phyloP scores from a whole-genome alignment of 1,140 invertebrate genomes.

The Hetaerina americana region DNA sequence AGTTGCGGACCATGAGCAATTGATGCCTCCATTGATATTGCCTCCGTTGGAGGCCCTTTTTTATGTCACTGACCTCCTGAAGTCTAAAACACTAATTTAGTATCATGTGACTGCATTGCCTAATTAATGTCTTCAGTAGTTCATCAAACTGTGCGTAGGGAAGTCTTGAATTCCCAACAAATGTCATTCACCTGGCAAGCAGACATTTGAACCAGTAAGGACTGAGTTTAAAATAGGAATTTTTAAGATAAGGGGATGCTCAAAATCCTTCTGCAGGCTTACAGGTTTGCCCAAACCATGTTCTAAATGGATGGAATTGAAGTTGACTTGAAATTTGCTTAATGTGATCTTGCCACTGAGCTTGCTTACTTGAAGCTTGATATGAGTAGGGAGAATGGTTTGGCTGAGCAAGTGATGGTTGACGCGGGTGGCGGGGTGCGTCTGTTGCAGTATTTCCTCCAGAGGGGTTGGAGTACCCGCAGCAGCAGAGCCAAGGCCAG shows the following conservation, averaged over 20 bases:
- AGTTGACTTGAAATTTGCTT: background rate
- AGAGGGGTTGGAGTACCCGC: constrained; percentile 31
- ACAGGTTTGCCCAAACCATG: background rate
- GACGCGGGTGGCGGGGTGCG: constrained; percentile 3
- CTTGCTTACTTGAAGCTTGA: background rate
- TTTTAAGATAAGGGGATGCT: background rate
- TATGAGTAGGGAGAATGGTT: background rate
- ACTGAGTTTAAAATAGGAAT: background rate
- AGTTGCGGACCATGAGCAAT: background rate
- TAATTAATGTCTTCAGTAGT: no score
- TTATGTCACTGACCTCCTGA: background rate
- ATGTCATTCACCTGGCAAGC: background rate
- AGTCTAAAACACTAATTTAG: background rate
- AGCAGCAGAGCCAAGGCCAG: constrained; percentile 19
- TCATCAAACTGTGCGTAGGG: background rate
- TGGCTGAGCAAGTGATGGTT: background rate
- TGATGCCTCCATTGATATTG: background rate
- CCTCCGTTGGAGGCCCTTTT: background rate
- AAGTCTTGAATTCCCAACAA: no score
- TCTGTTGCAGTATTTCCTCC: constrained; percentile 28
- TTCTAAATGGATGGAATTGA: background rate
- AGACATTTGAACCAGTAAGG: no score
- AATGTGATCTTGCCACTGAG: background rate
- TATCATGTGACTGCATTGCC: background rate
- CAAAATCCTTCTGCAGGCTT: background rate